phyloP scores from a whole-genome alignment of 1,140 invertebrate genomes.

The Globodera rostochiensis region DNA sequence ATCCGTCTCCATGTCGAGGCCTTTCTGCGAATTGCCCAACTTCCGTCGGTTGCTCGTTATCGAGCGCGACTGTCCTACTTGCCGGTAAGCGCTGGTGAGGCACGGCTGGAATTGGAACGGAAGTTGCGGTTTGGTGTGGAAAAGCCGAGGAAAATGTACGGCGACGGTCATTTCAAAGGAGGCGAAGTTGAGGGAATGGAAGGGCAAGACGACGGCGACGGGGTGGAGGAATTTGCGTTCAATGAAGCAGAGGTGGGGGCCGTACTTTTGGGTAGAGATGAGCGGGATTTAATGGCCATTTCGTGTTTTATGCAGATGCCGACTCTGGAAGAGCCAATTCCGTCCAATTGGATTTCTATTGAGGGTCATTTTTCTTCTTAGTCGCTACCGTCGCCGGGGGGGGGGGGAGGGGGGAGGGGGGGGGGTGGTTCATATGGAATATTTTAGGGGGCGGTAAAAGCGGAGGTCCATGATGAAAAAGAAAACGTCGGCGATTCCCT shows the following conservation, averaged over 20 bases:
- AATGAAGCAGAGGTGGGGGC: neutral
- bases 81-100: slow-evolving; percentile 44
- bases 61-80: slow-evolving; percentile 50
- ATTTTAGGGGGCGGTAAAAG: too few relatives aligned
- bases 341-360: slow-evolving; percentile 49
- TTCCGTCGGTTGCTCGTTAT: slow-evolving; percentile 53
- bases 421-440: too few relatives aligned
- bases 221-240: slow-evolving; percentile 11
- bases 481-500: too few relatives aligned
- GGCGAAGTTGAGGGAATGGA: neutral
- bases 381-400: too few relatives aligned
- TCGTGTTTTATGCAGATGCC: slow-evolving; percentile 39
- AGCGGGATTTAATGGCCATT: neutral
- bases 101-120: slow-evolving; percentile 42
- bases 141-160: slow-evolving; percentile 41
- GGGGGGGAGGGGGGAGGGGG: too few relatives aligned
- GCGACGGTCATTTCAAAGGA: slow-evolving; percentile 47
- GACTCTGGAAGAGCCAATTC: slow-evolving; percentile 47
- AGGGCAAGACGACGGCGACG: slow-evolving; percentile 26
- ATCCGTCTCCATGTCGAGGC: slow-evolving; percentile 57
- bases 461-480: too few relatives aligned
- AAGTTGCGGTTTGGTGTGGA: slow-evolving; percentile 37
- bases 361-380: slow-evolving; percentile 33
- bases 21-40: slow-evolving; percentile 52
- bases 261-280: neutral